These are phyloP conservation scores for Arenaria interpres DNA, from an alignment of 2,113 vertebrate genomes.

Conservation along the genomic window DNA sequence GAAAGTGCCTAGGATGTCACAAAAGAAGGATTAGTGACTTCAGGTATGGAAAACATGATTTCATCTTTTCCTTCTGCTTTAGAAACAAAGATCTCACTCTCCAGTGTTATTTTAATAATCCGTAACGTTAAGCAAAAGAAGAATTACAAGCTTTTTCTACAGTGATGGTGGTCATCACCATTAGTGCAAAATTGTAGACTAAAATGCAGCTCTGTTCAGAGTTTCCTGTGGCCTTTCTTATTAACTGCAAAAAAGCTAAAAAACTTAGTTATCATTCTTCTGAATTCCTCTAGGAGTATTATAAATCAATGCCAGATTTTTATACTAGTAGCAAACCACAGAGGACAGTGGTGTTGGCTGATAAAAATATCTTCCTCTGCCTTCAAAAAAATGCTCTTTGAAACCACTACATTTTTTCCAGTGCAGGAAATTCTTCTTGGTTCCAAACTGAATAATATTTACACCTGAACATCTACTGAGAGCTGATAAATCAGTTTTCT, in stretches of 20 bases:
- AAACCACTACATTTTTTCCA: conserved; percentile 65
- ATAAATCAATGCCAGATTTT: conserved; percentile 79
- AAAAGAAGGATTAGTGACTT: background rate
- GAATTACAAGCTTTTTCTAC: background rate
- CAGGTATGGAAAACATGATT: background rate
- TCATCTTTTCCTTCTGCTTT: background rate
- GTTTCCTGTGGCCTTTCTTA: conserved; percentile 43
- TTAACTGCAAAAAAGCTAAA: conserved; percentile 46
- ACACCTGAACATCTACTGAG: conserved; percentile 30
- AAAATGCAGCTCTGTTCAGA: conserved; percentile 28
- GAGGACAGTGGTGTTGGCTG: conserved; percentile 67
- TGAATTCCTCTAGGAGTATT: conserved; percentile 74
- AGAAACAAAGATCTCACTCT: background rate
- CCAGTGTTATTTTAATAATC: background rate
- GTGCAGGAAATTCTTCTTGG: conserved; percentile 32
- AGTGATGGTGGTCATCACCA: background rate
- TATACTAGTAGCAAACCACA: conserved; percentile 73
- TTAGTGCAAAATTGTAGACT: conserved; percentile 27
- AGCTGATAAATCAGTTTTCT: background rate
- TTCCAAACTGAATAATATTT: conserved; percentile 7
- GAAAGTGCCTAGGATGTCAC: background rate
- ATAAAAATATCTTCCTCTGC: conserved; percentile 72
- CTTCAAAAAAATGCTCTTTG: conserved; percentile 50
- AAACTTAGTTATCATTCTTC: conserved; percentile 73
- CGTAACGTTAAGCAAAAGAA: background rate